Evolutionary conservation across 2,797 vertebrate species (phyloP).

Genomic region (Botia kubotai): DNA sequence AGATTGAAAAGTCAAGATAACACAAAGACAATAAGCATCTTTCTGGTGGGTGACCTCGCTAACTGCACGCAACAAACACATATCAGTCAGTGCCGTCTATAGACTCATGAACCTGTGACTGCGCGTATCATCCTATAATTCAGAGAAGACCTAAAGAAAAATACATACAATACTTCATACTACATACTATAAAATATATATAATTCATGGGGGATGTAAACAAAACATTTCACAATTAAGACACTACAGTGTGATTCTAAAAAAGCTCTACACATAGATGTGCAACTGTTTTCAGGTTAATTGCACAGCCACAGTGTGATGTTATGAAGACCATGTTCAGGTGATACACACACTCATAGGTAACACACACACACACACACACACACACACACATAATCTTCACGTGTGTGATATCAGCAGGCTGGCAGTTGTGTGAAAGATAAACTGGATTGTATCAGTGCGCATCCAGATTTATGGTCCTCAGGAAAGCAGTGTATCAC

Average conservation of each 20-base stretch:
- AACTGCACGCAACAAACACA: constrained; percentile 1
- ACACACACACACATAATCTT: constrained; percentile 38
- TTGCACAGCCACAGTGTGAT: background rate
- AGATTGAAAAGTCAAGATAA: constrained; percentile 7
- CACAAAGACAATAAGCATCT: background rate
- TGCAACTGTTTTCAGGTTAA: background rate
- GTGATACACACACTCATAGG: constrained; percentile 16
- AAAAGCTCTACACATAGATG: too few relatives aligned
- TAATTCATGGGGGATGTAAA: too few relatives aligned
- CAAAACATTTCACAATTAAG: too few relatives aligned
- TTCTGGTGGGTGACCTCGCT: background rate
- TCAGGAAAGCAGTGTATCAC: constrained; percentile 71
- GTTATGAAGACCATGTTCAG: background rate
- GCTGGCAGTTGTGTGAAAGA: constrained; percentile 72
- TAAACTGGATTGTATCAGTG: constrained; percentile 73
- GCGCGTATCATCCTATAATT: background rate
- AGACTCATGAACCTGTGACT: background rate
- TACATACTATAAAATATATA: too few relatives aligned
- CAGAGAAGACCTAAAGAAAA: too few relatives aligned
- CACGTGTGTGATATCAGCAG: constrained; percentile 67
- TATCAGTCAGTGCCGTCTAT: background rate
- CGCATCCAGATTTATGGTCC: constrained; percentile 75
- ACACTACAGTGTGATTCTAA: too few relatives aligned
- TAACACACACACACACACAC: background rate
- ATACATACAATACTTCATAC: too few relatives aligned